Evolutionary conservation across 2,888 invertebrate species (phyloP).

Genomic region (Ypsolopha scabrella): DNA sequence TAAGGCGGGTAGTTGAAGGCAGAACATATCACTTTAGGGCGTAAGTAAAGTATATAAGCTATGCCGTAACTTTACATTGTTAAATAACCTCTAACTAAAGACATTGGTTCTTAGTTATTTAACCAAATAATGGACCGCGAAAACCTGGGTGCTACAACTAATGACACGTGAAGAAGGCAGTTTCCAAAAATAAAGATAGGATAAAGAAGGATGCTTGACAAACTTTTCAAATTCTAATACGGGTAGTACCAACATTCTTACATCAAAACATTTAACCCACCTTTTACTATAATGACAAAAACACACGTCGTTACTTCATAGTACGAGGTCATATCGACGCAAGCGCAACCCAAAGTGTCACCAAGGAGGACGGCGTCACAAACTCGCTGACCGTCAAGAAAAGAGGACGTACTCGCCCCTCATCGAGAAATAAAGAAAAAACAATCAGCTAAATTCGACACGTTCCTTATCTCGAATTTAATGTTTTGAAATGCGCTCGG

Average conservation of each 20-base stretch:
- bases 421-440: slow-evolving; percentile 12
- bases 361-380: slow-evolving; percentile 22
- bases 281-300: not conserved
- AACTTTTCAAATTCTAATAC: not conserved
- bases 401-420: slow-evolving; percentile 26
- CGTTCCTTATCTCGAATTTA: slow-evolving; percentile 14
- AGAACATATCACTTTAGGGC: too few relatives aligned
- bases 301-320: slow-evolving; percentile 3
- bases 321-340: slow-evolving; percentile 24
- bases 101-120: too few relatives aligned
- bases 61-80: too few relatives aligned
- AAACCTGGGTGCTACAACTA: too few relatives aligned
- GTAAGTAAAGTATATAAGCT: too few relatives aligned
- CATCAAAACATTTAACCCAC: not conserved
- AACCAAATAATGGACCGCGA: too few relatives aligned
- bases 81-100: too few relatives aligned
- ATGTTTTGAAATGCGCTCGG: slow-evolving; percentile 26
- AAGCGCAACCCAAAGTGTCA: slow-evolving; percentile 29
- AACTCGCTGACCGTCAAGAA: slow-evolving; percentile 29
- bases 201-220: too few relatives aligned
- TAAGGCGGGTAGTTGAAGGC: too few relatives aligned
- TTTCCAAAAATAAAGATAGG: too few relatives aligned
- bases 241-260: not conserved
- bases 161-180: too few relatives aligned
- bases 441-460: slow-evolving; percentile 3